Conservation (phyloP, 2,797 vertebrate species). For the Cygnus olor region DNA sequence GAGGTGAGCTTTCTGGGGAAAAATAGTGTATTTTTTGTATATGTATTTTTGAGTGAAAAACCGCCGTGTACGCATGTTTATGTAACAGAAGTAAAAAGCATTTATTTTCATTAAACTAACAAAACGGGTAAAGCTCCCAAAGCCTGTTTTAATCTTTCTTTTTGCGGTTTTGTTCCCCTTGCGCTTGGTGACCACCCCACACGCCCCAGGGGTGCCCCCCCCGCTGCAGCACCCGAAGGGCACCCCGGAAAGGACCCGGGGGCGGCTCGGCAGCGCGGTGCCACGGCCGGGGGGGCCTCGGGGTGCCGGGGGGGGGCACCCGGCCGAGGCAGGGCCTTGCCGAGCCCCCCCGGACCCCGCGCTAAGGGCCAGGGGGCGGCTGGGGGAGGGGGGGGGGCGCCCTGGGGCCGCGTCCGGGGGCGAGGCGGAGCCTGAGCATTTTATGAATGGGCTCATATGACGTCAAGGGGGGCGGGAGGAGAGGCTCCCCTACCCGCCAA, state of each 20-base stretch:
- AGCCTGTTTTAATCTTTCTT: background rate
- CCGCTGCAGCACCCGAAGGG: too few species aligned
- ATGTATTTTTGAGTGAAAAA: background rate
- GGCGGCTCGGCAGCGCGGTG: too few species aligned
- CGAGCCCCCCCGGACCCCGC: too few species aligned
- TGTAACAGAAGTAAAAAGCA: background rate
- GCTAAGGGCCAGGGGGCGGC: background rate
- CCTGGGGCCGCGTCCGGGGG: background rate
- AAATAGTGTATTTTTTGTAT: background rate
- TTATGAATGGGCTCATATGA: constrained; percentile 71
- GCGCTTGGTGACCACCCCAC: too few species aligned
- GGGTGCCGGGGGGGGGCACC: too few species aligned
- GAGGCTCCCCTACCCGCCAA: background rate
- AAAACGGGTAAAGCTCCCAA: background rate
- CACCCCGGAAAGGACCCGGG: too few species aligned
- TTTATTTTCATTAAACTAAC: constrained; percentile 15
- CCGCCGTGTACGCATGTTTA: background rate
- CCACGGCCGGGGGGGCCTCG: too few species aligned
- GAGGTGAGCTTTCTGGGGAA: background rate
- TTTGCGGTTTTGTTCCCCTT: background rate
- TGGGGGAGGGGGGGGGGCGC: too few species aligned
- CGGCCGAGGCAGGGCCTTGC: too few species aligned
- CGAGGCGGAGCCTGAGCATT: constrained; percentile 45
- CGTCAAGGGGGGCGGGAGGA: constrained; percentile 5
- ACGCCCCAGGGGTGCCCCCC: too few species aligned